Percentiles rank a stretch among this genome's conserved stretches.
phyloP scores from a whole-genome alignment of 2,797 vertebrate species.

The Sorex maritimensis region DNA sequence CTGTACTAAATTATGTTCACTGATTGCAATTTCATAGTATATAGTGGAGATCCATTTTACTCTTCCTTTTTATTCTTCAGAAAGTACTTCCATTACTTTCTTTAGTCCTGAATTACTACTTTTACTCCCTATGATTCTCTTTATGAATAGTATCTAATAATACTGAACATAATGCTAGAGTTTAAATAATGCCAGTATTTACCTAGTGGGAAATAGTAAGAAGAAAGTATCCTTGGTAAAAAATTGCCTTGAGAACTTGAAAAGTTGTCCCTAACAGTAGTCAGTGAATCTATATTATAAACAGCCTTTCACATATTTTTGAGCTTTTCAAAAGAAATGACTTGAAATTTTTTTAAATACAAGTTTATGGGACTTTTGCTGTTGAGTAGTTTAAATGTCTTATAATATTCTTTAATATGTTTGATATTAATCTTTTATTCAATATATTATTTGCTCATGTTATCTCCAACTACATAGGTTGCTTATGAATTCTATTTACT shows the following conservation, averaged over 20 bases:
- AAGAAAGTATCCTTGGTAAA: not conserved
- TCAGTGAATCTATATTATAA: not conserved
- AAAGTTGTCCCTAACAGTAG: not conserved
- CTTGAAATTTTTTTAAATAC: not conserved
- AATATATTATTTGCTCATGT: not conserved
- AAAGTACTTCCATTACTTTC: not conserved
- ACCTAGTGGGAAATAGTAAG: not conserved
- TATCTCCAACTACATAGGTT: not conserved
- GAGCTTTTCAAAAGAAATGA: not conserved
- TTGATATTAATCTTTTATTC: too few species aligned
- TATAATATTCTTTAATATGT: not conserved
- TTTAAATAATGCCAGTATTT: not conserved
- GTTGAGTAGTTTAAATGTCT: not conserved
- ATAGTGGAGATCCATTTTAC: not conserved
- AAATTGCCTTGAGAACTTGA: not conserved
- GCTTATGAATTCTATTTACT: not conserved
- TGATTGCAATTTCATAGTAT: too few species aligned
- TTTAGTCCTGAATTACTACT: not conserved
- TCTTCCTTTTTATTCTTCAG: not conserved
- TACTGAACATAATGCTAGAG: not conserved
- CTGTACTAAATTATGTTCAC: too few species aligned
- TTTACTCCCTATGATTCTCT: not conserved
- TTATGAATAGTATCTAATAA: constrained; percentile 1
- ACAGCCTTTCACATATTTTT: not conserved
- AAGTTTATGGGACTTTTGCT: not conserved